Percentiles rank a stretch among this genome's conserved stretches.
Evolutionary conservation across 2,797 vertebrate species (phyloP).

Genomic region (Staurois parvus): DNA sequence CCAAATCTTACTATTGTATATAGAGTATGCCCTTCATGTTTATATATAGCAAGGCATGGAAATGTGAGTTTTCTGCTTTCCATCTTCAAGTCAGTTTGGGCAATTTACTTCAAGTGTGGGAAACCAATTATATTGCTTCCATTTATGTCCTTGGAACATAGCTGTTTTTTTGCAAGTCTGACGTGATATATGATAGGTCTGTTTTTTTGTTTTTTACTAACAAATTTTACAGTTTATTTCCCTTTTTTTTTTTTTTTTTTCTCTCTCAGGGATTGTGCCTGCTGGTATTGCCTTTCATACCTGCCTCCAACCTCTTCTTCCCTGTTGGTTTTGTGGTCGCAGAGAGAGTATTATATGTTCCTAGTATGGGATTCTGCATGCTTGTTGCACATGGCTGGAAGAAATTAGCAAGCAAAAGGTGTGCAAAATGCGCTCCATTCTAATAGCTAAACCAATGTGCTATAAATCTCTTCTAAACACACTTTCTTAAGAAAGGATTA

Average conservation of each 20-base stretch:
- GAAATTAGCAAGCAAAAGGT: slow-evolving; percentile 87
- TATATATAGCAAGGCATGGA: too few relatives aligned
- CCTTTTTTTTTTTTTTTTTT: slow-evolving; percentile 62
- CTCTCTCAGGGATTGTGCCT: slow-evolving; percentile 90
- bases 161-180: background rate
- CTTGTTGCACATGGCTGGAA: slow-evolving; percentile 94
- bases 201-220: background rate
- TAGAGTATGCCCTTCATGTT: too few relatives aligned
- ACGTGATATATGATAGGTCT: background rate
- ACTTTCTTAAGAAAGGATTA: background rate
- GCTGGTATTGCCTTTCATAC: slow-evolving; percentile 94
- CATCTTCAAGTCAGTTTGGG: too few relatives aligned
- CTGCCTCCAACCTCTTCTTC: slow-evolving; percentile 97
- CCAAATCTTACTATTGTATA: too few relatives aligned
- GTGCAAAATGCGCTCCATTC: slow-evolving; percentile 16
- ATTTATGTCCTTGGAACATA: background rate
- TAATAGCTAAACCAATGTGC: background rate
- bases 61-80: too few relatives aligned
- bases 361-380: slow-evolving; percentile 98
- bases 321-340: slow-evolving; percentile 98
- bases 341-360: slow-evolving; percentile 94
- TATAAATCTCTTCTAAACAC: background rate
- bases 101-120: too few relatives aligned
- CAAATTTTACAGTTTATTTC: slow-evolving; percentile 19
- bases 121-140: background rate